Percentiles rank a stretch among this genome's conserved stretches.
Conservation (phyloP, 2,113 vertebrate species). For the Etia nguti region DNA sequence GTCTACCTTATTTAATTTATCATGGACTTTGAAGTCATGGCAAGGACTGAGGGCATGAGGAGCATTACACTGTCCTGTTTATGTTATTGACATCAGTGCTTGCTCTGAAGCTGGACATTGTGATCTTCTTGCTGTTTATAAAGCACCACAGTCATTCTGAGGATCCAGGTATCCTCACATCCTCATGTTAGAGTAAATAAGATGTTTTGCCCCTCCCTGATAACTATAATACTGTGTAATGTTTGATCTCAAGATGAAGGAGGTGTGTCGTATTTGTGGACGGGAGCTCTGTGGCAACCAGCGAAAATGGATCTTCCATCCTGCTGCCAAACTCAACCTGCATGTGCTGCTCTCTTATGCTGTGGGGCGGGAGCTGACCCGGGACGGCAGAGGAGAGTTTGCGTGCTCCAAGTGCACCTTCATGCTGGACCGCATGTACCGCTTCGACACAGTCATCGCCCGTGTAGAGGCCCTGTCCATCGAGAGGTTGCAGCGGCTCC, state of each 20-base stretch:
- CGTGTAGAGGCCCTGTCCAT: constrained; percentile 94
- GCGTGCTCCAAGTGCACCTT: constrained; percentile 95
- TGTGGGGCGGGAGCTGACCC: constrained; percentile 80
- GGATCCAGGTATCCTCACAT: background rate
- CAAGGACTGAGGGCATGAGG: background rate
- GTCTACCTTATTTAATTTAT: constrained; percentile 16
- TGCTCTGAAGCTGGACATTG: background rate
- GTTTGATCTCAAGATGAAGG: constrained; percentile 82
- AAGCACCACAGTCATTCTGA: background rate
- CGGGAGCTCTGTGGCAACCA: constrained; percentile 93
- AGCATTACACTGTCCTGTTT: background rate
- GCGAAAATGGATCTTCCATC: constrained; percentile 97
- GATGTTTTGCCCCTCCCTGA: background rate
- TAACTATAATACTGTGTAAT: constrained; percentile 29
- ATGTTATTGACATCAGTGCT: background rate
- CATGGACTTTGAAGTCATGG: background rate
- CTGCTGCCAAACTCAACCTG: constrained; percentile 84
- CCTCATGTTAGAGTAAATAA: background rate
- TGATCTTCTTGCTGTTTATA: background rate
- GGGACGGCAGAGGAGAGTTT: constrained; percentile 90
- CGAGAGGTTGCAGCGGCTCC: constrained; percentile 86
- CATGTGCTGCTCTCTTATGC: constrained; percentile 92
- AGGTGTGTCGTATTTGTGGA: constrained; percentile 89
- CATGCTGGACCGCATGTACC: constrained; percentile 94
- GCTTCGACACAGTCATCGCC: constrained; percentile 92